Conservation (phyloP, 1,140 invertebrate species). For the Brachionus manjavacas region DNA sequence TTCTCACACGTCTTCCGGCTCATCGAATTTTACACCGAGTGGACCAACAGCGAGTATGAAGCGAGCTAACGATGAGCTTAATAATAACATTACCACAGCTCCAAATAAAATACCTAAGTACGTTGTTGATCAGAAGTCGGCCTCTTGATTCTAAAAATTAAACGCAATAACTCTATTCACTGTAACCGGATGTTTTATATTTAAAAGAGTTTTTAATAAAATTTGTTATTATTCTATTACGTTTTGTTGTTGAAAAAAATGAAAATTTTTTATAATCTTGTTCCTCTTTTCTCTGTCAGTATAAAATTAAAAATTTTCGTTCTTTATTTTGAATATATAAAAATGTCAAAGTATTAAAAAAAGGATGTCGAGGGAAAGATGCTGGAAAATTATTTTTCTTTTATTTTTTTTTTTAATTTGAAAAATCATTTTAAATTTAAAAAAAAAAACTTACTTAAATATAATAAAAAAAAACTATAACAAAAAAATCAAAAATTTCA, state of each 20-base stretch:
- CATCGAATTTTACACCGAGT: not conserved
- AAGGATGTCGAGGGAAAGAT: not conserved
- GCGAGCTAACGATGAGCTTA: conserved; percentile 10
- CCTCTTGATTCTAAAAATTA: not conserved
- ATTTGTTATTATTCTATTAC: conserved; percentile 6
- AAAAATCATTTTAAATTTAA: not conserved
- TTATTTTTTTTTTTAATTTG: not conserved
- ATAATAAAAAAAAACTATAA: not conserved
- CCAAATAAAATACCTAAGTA: conserved; percentile 38
- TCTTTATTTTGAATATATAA: not conserved
- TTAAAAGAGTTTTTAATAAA: conserved; percentile 6
- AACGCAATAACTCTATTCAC: conserved; percentile 1
- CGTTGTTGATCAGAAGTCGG: conserved; percentile 30
- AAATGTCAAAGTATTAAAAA: not conserved
- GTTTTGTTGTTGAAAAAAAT: not conserved
- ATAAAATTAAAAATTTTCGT: not conserved
- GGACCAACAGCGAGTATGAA: conserved; percentile 11
- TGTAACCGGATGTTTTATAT: conserved; percentile 3
- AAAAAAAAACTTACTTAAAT: not conserved
- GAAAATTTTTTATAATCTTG: not conserved
- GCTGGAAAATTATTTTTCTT: not conserved
- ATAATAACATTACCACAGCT: not conserved
- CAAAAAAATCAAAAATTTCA: not conserved
- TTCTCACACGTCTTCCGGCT: not conserved
- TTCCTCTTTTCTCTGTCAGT: not conserved